A percentile compares a stretch with the other conserved stretches of the same genome.
These are phyloP conservation scores for Gnatocerus cornutus DNA, from an alignment of 2,888 invertebrate species.

Conservation along the genomic window DNA sequence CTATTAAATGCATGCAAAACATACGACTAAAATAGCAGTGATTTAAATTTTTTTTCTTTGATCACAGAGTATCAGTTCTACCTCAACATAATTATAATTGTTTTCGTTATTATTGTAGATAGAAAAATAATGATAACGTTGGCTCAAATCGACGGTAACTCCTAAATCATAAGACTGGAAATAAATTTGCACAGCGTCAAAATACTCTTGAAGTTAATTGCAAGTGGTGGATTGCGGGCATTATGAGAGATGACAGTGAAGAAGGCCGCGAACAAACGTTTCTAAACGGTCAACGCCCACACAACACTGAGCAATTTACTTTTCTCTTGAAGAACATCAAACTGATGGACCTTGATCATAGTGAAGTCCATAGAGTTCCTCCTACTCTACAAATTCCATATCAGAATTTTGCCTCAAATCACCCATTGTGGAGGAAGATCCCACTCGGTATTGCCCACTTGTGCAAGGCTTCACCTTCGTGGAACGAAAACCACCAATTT, in stretches of 20 bases:
- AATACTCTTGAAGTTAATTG: constrained; percentile 17
- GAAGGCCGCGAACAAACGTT: constrained; percentile 25
- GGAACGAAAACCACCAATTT: not conserved
- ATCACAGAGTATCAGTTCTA: constrained; percentile 34
- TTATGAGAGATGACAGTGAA: constrained; percentile 28
- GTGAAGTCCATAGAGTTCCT: constrained; percentile 4
- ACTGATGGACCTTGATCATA: constrained; percentile 20
- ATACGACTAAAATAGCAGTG: constrained; percentile 24
- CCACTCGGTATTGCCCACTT: constrained; percentile 28
- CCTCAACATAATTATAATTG: constrained; percentile 29
- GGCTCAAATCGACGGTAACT: not conserved
- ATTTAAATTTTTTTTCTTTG: constrained; percentile 31
- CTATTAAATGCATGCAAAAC: constrained; percentile 43
- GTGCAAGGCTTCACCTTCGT: constrained; percentile 32
- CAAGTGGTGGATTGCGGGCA: constrained; percentile 26
- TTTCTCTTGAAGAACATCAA: constrained; percentile 17
- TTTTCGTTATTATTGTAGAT: constrained; percentile 17
- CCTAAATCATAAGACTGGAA: constrained; percentile 23
- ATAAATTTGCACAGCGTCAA: constrained; percentile 24
- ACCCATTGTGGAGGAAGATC: constrained; percentile 5
- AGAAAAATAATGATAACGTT: constrained; percentile 14
- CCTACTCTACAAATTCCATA: constrained; percentile 13
- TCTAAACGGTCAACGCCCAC: constrained; percentile 20
- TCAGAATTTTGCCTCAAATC: constrained; percentile 3
- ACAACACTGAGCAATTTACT: constrained; percentile 18